Evolutionary conservation across 2,797 vertebrate species (phyloP), one percentile per base, ranked within the genome.

Genomic region (Anniella stebbinsi): DNA sequence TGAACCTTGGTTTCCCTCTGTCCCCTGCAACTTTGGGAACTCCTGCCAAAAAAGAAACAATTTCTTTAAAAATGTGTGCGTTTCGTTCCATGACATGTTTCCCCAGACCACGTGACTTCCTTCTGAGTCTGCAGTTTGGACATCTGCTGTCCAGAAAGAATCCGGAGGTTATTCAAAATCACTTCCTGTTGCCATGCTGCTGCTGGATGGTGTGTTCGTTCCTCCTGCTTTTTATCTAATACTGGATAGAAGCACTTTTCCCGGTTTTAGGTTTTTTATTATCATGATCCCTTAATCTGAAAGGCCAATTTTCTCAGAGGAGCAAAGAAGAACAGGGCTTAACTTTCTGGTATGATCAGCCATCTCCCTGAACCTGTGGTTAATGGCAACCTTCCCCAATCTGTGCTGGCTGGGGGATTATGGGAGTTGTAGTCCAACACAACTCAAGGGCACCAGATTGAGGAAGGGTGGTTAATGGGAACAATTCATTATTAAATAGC

Each of bases 151-250:
- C 81, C 91, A 67, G 87, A 1, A 63, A 0, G 57, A 87, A 57
- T 92, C 86, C 54, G 92, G 84, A 93, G 88, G 76, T 90, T 82
- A 91, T 90, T 92, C 70, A 69, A 91, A 87, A 25, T 45, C 28
- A 21, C 84, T 95, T 95, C 93, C 94, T 91, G 86, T 67, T 25
- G 33, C 88, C 12, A 30, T 80, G 83, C 57, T 66, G 48, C 36
- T 57, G 30, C 88, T 73, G n/a, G 70, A 89, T 92, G 78, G 88
- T 82, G 45, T 2, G 9, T 0, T 0, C 70, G 86, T 92, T 90
- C 1, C 0, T 84, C 18, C 93, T 94, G 91, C 66, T 70, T 92
- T 93, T 96, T 93, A 80, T 92, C 90, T 92, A 86, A 91, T 92
- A 86, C 72, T 67, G 60, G 36, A 87, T 75, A 87, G 57, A 77